Base-by-base conservation (phyloP, 2,797 vertebrate genomes). In the Enteromius mattozi region DNA sequence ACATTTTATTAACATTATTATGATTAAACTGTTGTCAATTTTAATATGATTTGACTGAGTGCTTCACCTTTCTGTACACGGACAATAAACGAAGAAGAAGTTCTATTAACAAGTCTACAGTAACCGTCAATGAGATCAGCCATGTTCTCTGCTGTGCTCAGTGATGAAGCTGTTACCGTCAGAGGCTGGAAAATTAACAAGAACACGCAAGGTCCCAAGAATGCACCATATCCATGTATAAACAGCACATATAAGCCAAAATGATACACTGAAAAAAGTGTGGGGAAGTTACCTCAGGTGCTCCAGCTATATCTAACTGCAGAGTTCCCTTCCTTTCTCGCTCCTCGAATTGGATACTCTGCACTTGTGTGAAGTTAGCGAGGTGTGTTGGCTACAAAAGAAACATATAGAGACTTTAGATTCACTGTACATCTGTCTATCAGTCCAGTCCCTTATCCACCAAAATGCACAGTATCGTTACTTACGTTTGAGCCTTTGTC, bases 101-200 rank as follows among this genome's bases (percentile, higher is more conserved):
- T 94, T 3, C 95, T 96, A 4, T 95, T 97, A 92, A 99, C 97
- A 78, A 99, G 97, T 0, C 98, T 96, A 93, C 98, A 99, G 90
- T 99, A 99, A 1, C 98, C 98, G 4, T 99, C 98, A 87, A 99
- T 98, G 93, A 99, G 92, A 93, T 99, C 98, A 1, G 98, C 98
- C 98, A 99, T 99, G 87, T 99, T 99, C 95, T 99, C 98, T 19
- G 97, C 98, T 16, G 97, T 98, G 91, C 96, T 99, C 92, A 99
- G 95, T 86, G 94, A 96, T 1, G 97, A 95, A 2, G 98, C 98
- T 51, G 97, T 99, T 93, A 99, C 97, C 88, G 96, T 99, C 91
- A 99, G 96, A 91, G 98, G 98, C 98, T 99, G 87, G 37, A 83
- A 72, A 86, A 45, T 59, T 10, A 10, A 75, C 37, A 42, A 42